Evolutionary conservation across 2,113 vertebrate genomes (phyloP), one percentile per base, ranked within the genome.

Genomic region (Plecturocebus donacophilus): DNA sequence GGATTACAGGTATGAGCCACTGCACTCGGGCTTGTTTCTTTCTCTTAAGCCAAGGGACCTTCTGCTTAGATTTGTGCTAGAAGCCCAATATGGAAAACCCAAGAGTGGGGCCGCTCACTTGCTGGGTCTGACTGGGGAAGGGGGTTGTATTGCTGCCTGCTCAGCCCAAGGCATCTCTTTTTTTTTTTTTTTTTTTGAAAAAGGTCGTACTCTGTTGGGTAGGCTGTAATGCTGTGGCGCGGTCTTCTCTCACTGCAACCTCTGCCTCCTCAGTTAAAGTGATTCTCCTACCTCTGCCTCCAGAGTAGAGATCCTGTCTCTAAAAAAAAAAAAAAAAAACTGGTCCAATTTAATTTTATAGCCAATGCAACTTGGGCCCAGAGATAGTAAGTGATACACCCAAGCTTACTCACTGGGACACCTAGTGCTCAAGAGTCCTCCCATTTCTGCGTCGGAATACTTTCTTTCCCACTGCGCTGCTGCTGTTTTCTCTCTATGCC

Each of bases 361-460:
- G 58, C 45, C 52, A 71, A 12, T 20, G 25, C 27, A 42, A 38
- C 13, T n/a, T 0, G 2, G 58, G 47, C 47, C 56, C 25, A 25
- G 38, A 84, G 71, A 52, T 17, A n/a, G 27, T 3, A 17, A 66
- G 49, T 2, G 85, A 38, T 14, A 6, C 0, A 0, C 35, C 54
- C 64, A 4, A 12, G 80, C 30, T 40, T 6, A 4, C 27, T 47
- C 10, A 47, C n/a, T 27, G 58, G 58, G 58, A 61, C 4, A 4
- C 27, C 47, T 16, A 4, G 40, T 3, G 19, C 47, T 13, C 0
- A 3, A 3, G 54, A 19, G 20, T 30, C 32, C 17, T 49, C n/a
- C 42, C 8, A 1, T n/a, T 16, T 32, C 13, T 19, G 13, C 0
- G 0, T 30, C 1, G 2, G 27, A 52, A 52, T 0, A 3, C 66